Evolutionary conservation across 2,797 vertebrate genomes (phyloP).

Genomic region (Eulemur mongoz): DNA sequence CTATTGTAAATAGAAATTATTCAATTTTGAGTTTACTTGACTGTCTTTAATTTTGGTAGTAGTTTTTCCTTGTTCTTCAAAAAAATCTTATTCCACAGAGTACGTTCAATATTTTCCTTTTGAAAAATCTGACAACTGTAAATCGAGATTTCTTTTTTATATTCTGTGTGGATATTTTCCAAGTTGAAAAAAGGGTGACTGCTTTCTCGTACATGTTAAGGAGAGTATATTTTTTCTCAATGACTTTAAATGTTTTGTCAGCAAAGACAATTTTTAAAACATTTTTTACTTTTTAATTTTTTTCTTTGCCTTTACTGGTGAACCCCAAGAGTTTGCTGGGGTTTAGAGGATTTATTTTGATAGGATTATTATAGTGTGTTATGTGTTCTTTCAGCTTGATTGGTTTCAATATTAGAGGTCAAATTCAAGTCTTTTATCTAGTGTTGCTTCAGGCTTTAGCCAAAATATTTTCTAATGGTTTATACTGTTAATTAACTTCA

Average conservation of each 20-base stretch:
- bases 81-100: neutral
- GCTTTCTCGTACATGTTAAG: neutral
- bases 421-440: conserved; percentile 49
- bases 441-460: conserved; percentile 65
- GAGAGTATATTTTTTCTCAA: neutral
- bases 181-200: neutral
- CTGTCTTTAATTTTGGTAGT: neutral
- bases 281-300: too few species aligned
- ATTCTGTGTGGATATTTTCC: conserved; percentile 26
- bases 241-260: conserved; percentile 23
- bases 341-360: conserved; percentile 24
- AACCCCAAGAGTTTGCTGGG: conserved; percentile 12
- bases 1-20: neutral
- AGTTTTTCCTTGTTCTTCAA: neutral
- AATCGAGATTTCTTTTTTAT: neutral
- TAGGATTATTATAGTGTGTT: conserved; percentile 9
- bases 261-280: neutral
- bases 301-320: neutral
- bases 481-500: conserved; percentile 41
- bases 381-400: conserved; percentile 33
- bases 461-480: conserved; percentile 19
- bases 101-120: neutral
- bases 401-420: conserved; percentile 27
- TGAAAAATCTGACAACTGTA: neutral
- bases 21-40: neutral